Evolutionary conservation across 2,888 invertebrate genomes (phyloP).

Genomic region (Cloeon dipterum): DNA sequence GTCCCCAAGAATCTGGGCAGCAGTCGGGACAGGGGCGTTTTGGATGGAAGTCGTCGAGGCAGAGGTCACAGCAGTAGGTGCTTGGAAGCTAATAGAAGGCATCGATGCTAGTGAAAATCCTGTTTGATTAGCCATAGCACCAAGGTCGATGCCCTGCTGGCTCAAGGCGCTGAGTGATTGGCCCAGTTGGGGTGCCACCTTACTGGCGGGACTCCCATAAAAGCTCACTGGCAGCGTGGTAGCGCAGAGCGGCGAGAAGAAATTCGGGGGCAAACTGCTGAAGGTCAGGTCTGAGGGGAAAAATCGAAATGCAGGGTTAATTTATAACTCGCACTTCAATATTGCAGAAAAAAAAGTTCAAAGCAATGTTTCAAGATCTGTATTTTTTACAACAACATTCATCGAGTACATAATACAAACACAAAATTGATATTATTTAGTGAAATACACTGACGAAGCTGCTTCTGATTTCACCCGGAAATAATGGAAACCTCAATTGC

Average conservation of each 20-base stretch:
- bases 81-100: background rate
- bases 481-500: too few relatives aligned
- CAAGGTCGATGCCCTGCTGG: too few relatives aligned
- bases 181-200: background rate
- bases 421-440: too few relatives aligned
- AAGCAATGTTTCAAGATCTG: too few relatives aligned
- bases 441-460: too few relatives aligned
- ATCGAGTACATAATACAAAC: too few relatives aligned
- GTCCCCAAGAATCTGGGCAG: background rate
- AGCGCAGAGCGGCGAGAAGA: background rate
- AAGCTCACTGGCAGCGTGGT: background rate
- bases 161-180: too few relatives aligned
- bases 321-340: too few relatives aligned
- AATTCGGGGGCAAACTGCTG: background rate
- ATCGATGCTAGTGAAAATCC: background rate
- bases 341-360: too few relatives aligned
- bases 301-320: too few relatives aligned
- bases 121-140: background rate
- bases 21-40: background rate
- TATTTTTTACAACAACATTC: too few relatives aligned
- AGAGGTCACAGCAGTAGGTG: background rate
- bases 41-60: background rate
- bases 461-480: too few relatives aligned
- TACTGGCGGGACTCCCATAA: background rate
- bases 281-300: background rate